Conservation (phyloP, 2,113 vertebrate species). For the Ahaetulla prasina region DNA sequence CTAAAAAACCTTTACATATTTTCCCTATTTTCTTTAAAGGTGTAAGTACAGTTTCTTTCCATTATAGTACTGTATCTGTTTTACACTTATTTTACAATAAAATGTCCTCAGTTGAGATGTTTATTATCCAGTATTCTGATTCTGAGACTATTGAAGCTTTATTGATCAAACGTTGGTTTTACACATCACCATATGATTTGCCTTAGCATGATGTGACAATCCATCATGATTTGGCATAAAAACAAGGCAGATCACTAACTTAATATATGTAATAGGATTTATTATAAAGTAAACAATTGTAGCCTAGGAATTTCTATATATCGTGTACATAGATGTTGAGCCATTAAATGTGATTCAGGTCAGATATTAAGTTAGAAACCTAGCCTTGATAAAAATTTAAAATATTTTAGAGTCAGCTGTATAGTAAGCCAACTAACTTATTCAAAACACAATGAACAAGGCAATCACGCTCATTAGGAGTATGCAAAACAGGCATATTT, state of each 20-base stretch:
- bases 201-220: neutral
- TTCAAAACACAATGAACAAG: neutral
- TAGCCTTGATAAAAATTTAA: neutral
- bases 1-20: neutral
- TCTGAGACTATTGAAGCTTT: neutral
- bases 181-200: neutral
- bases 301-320: neutral
- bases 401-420: neutral
- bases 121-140: conserved; percentile 36
- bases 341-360: neutral
- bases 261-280: neutral
- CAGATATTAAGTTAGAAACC: too few relatives aligned
- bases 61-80: conserved; percentile 1
- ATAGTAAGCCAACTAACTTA: neutral
- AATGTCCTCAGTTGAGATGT: conserved; percentile 29
- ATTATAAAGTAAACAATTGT: neutral
- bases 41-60: conserved; percentile 29
- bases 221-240: neutral
- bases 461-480: neutral
- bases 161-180: conserved; percentile 1
- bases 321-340: neutral
- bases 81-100: conserved; percentile 51
- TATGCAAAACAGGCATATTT: neutral
- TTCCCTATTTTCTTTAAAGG: conserved; percentile 33
- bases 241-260: neutral